Evolutionary conservation across 2,888 invertebrate species (phyloP).

Genomic region (Agapostemon virescens): DNA sequence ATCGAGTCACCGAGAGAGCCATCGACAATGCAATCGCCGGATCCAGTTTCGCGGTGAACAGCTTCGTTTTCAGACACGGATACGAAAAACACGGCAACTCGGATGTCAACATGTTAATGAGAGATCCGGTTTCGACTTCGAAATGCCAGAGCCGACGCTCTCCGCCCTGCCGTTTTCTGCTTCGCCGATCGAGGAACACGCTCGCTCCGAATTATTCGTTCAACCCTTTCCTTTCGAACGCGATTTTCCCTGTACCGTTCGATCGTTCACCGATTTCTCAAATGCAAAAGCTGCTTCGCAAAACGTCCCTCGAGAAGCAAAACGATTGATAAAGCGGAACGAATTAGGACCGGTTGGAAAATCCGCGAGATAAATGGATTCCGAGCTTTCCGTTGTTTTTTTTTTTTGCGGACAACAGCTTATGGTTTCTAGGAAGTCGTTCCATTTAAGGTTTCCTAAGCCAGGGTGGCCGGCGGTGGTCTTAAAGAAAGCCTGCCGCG

Average conservation of each 20-base stretch:
- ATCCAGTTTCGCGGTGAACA: slow-evolving; percentile 30
- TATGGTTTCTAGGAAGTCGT: slow-evolving; percentile 2
- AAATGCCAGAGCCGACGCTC: neutral
- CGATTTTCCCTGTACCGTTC: no score
- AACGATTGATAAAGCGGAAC: neutral
- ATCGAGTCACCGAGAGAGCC: slow-evolving; percentile 12
- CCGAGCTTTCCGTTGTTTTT: neutral
- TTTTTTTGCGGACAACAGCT: slow-evolving; percentile 2
- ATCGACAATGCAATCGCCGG: slow-evolving; percentile 6
- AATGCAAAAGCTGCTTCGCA: no score
- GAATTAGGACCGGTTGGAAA: neutral
- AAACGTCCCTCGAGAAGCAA: no score
- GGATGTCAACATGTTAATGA: slow-evolving; percentile 7
- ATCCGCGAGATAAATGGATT: neutral
- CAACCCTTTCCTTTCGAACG: no score
- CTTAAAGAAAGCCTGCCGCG: neutral
- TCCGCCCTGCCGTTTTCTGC: neutral
- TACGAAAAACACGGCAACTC: slow-evolving; percentile 11
- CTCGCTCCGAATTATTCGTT: no score
- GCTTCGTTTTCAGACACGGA: slow-evolving; percentile 30
- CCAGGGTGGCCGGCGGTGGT: neutral
- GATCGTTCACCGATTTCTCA: no score
- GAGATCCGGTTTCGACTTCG: slow-evolving; percentile 2
- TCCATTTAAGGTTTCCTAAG: slow-evolving; percentile 13
- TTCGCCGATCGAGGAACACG: neutral